A percentile compares a stretch with the other conserved stretches of the same genome.
Evolutionary conservation across 2,888 invertebrate genomes (phyloP).

Genomic region (Colletes collaris): DNA sequence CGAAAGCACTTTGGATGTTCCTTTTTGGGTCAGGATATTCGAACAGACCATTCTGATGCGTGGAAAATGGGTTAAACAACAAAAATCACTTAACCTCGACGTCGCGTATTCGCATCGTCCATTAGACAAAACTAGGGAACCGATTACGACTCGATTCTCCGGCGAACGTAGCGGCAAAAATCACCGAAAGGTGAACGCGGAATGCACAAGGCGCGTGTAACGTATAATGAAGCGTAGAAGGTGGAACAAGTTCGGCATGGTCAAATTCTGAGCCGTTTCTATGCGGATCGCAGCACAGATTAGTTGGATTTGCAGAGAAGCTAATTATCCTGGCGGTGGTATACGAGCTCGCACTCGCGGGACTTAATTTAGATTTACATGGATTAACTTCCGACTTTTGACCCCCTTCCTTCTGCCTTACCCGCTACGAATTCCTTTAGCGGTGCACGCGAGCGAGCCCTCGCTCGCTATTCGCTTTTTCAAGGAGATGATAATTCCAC

Average conservation of each 20-base stretch:
- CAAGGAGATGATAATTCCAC: constrained; percentile 41
- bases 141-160: constrained; percentile 12
- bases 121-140: background rate
- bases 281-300: constrained; percentile 53
- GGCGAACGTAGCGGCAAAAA: background rate
- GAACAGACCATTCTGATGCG: too few relatives aligned
- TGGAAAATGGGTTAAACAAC: too few relatives aligned
- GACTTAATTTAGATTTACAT: constrained; percentile 63
- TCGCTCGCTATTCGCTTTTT: constrained; percentile 32
- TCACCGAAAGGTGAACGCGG: background rate
- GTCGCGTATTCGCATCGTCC: too few relatives aligned
- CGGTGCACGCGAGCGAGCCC: constrained; percentile 25
- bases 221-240: constrained; percentile 41
- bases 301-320: constrained; percentile 58
- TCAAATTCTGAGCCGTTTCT: constrained; percentile 55
- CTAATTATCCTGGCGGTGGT: constrained; percentile 54
- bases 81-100: too few relatives aligned
- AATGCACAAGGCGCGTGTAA: background rate
- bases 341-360: constrained; percentile 53
- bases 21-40: too few relatives aligned
- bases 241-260: constrained; percentile 47
- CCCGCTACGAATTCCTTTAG: constrained; percentile 38
- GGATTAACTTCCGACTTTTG: constrained; percentile 61
- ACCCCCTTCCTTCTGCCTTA: constrained; percentile 30
- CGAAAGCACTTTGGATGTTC: too few relatives aligned